A percentile compares a stretch with the other conserved stretches of the same genome.
These are phyloP conservation scores for Rhimphoctona megacephalus DNA, from an alignment of 2,888 invertebrate species.

Conservation along the genomic window DNA sequence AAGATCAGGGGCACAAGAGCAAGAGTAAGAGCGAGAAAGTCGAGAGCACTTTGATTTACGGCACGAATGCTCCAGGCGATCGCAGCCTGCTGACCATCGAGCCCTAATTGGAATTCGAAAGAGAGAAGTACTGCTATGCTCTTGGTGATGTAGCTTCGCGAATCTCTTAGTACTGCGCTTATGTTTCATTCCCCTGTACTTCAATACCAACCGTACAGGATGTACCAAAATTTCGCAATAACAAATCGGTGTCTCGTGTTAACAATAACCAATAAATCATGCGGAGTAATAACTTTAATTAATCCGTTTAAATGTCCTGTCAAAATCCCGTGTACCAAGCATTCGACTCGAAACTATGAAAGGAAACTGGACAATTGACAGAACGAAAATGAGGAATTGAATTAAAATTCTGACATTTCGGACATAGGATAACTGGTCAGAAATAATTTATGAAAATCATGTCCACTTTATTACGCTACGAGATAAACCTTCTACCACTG, in stretches of 20 bases:
- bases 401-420: neutral
- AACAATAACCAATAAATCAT: neutral
- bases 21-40: constrained; percentile 64
- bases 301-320: neutral
- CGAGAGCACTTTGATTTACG: constrained; percentile 70
- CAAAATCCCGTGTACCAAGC: neutral
- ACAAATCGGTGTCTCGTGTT: constrained; percentile 6
- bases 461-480: neutral
- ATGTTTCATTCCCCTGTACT: constrained; percentile 36
- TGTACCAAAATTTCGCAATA: constrained; percentile 55
- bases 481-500: neutral
- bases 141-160: constrained; percentile 56
- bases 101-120: constrained; percentile 75
- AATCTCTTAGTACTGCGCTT: constrained; percentile 55
- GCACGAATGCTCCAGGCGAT: constrained; percentile 69
- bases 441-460: neutral
- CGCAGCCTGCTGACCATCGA: constrained; percentile 68
- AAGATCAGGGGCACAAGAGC: constrained; percentile 21
- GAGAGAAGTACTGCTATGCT: constrained; percentile 63
- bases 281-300: neutral
- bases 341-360: neutral
- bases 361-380: neutral
- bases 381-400: neutral
- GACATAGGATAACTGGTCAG: neutral
- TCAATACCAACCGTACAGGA: constrained; percentile 50